Percentiles rank a stretch among this genome's conserved stretches.
Conservation (phyloP, 37 sponge, comb jelly and placozoan genomes). For the Trichoplax adhaerens region DNA sequence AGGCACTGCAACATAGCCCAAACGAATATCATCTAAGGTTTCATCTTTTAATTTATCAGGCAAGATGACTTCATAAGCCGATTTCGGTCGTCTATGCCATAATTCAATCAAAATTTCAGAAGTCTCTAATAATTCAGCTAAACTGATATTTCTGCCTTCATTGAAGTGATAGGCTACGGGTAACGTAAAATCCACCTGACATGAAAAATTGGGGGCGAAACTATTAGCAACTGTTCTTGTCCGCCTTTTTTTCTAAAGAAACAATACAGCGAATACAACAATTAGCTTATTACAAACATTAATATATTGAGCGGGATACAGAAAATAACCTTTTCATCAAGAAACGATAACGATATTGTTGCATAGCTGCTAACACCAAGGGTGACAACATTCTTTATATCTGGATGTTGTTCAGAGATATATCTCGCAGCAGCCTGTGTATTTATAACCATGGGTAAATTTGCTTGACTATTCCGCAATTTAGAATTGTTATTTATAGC, state of each 20-base stretch:
- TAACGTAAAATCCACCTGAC: constrained; percentile 37
- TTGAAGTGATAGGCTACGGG: constrained; percentile 8
- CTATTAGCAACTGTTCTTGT: constrained; percentile 46
- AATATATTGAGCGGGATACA: background rate
- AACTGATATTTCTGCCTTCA: background rate
- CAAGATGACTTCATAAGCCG: background rate
- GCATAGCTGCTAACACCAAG: constrained; percentile 32
- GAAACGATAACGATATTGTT: constrained; percentile 15
- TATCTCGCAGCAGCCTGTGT: constrained; percentile 22
- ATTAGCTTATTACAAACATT: no score
- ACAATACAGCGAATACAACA: background rate
- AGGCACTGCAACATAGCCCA: constrained; percentile 30
- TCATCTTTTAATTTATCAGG: constrained; percentile 9
- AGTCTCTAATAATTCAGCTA: constrained; percentile 21
- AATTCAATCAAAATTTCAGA: constrained; percentile 24
- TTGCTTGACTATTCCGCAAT: no score
- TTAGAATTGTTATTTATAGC: no score
- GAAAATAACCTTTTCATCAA: background rate
- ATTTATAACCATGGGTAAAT: background rate
- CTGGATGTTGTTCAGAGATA: constrained; percentile 13
- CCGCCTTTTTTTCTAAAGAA: constrained; percentile 2
- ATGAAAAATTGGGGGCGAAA: constrained; percentile 55
- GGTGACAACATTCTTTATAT: constrained; percentile 26
- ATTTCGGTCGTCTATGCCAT: constrained; percentile 34
- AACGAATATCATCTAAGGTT: constrained; percentile 20